Evolutionary conservation across 2,888 invertebrate species (phyloP).

Genomic region (Hirtodrosophila confusa): DNA sequence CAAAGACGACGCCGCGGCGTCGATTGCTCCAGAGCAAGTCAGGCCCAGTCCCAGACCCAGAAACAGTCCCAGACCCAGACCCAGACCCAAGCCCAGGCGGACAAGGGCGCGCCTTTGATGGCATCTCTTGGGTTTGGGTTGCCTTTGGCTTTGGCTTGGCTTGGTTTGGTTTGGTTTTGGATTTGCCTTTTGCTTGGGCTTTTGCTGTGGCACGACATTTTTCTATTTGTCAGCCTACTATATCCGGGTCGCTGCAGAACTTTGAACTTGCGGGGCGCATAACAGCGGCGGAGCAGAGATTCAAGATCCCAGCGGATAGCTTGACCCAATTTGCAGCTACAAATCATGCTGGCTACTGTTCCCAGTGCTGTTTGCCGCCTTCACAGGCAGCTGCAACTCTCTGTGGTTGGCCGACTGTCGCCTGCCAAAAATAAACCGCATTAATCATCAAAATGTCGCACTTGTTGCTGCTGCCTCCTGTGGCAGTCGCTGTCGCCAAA

Average conservation of each 20-base stretch:
- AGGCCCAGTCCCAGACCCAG: slow-evolving; percentile 1
- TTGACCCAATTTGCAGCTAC: slow-evolving; percentile 44
- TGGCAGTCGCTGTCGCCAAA: slow-evolving; percentile 55
- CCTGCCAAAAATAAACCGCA: slow-evolving; percentile 49
- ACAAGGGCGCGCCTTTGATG: slow-evolving; percentile 65
- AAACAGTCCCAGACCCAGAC: not conserved
- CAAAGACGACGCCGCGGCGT: slow-evolving; percentile 11
- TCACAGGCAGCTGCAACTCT: slow-evolving; percentile 1
- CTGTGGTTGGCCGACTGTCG: slow-evolving; percentile 16
- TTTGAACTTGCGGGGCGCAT: slow-evolving; percentile 47
- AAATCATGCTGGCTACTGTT: slow-evolving; percentile 40
- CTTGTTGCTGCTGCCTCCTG: slow-evolving; percentile 60
- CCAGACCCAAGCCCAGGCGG: slow-evolving; percentile 15
- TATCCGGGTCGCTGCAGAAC: slow-evolving; percentile 56
- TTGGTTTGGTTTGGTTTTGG: slow-evolving; percentile 1
- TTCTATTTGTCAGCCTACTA: slow-evolving; percentile 45
- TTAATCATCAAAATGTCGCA: slow-evolving; percentile 57
- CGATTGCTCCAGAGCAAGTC: slow-evolving; percentile 20
- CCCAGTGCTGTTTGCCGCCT: slow-evolving; percentile 7
- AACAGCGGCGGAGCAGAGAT: slow-evolving; percentile 10
- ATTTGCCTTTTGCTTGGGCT: slow-evolving; percentile 8
- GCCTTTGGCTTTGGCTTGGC: slow-evolving; percentile 2
- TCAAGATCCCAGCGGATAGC: slow-evolving; percentile 37
- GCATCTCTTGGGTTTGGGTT: slow-evolving; percentile 27
- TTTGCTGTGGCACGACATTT: slow-evolving; percentile 29